Evolutionary conservation across 53 echinoderm and acorn worm species (phyloP).

Genomic region (Astropecten irregularis): DNA sequence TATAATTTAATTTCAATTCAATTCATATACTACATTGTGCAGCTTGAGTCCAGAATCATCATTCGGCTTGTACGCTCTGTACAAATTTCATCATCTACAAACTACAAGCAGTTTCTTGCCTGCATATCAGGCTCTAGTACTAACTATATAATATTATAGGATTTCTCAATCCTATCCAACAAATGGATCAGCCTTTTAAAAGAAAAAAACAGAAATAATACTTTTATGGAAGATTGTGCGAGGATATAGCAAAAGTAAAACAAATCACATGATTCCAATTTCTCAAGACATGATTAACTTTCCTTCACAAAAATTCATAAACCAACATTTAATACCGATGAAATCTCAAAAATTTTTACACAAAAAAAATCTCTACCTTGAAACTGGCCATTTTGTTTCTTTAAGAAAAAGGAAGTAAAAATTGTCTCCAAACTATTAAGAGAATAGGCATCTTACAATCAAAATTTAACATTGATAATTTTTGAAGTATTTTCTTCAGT

Average conservation of each 20-base stretch:
- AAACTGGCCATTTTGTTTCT: background rate
- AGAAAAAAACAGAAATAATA: too few species aligned
- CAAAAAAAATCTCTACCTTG: background rate
- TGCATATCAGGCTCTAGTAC: too few species aligned
- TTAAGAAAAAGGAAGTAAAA: background rate
- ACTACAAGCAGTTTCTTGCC: too few species aligned
- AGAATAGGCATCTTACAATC: background rate
- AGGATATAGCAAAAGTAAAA: too few species aligned
- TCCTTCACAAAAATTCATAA: background rate
- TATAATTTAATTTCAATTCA: background rate
- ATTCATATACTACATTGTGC: too few species aligned
- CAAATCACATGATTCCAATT: too few species aligned
- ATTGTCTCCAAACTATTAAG: background rate
- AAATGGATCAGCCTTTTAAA: too few species aligned
- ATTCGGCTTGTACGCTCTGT: too few species aligned
- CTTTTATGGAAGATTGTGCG: background rate
- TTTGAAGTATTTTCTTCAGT: background rate
- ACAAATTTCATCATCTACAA: too few species aligned
- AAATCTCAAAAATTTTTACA: background rate
- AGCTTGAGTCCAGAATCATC: too few species aligned
- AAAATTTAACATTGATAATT: background rate
- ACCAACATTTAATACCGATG: background rate
- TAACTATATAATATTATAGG: too few species aligned
- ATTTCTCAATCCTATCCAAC: too few species aligned
- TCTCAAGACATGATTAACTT: constrained; percentile 12